Evolutionary conservation across 1,140 invertebrate genomes (phyloP).

Genomic region (Polypedilum vanderplanki): DNA sequence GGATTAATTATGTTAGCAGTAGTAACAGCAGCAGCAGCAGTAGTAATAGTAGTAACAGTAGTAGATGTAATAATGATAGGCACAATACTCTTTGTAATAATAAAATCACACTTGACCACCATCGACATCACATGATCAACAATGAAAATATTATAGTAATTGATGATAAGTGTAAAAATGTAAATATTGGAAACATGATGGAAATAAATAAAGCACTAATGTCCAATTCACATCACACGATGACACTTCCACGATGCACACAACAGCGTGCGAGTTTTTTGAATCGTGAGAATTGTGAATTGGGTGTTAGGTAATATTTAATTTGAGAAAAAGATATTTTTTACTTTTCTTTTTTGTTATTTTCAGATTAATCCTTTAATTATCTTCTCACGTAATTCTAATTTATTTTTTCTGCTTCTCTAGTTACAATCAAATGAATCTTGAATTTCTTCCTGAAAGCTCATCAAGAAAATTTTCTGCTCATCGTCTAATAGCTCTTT

Average conservation of each 20-base stretch:
- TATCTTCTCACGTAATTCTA: too few species aligned
- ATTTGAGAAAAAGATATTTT: background rate
- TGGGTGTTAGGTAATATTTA: conserved; percentile 24
- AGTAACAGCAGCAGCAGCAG: background rate
- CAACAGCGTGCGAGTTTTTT: background rate
- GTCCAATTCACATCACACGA: background rate
- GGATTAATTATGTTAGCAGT: background rate
- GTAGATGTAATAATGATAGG: background rate
- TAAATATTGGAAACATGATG: conserved; percentile 10
- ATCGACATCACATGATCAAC: background rate
- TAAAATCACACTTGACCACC: background rate
- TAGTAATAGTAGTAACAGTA: background rate
- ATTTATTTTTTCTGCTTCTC: background rate
- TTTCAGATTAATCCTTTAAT: too few species aligned
- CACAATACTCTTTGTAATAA: background rate
- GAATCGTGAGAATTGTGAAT: background rate
- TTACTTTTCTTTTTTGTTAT: background rate
- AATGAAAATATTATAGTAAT: background rate
- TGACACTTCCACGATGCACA: background rate
- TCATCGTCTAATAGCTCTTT: too few species aligned
- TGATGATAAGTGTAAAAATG: conserved; percentile 22
- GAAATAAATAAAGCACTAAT: conserved; percentile 16
- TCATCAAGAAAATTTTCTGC: too few species aligned
- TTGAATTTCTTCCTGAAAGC: too few species aligned
- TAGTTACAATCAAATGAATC: background rate